A percentile compares a stretch with the other conserved stretches of the same genome.
These are phyloP conservation scores for Drosophila prolongata DNA, from an alignment of 2,888 invertebrate species.

Conservation along the genomic window DNA sequence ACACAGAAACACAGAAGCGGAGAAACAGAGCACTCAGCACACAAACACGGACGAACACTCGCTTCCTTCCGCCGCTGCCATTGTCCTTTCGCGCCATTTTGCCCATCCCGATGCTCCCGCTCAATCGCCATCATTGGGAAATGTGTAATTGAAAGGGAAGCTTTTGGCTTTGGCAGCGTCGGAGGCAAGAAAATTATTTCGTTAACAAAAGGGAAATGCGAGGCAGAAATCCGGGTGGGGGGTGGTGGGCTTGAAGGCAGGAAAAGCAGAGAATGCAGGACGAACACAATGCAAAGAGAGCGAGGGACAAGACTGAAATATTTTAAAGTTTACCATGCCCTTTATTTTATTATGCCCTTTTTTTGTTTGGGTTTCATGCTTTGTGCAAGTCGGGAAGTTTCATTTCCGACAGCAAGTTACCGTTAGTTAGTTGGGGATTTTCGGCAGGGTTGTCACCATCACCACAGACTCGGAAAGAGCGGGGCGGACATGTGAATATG, in stretches of 20 bases:
- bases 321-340: slow-evolving; percentile 65
- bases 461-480: slow-evolving; percentile 12
- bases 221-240: slow-evolving; percentile 6
- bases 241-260: not conserved
- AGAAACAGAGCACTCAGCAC: slow-evolving; percentile 7
- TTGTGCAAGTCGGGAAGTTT: slow-evolving; percentile 72
- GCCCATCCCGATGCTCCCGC: slow-evolving; percentile 6
- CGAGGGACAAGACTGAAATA: slow-evolving; percentile 66
- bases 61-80: slow-evolving; percentile 69
- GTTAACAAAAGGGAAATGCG: slow-evolving; percentile 77
- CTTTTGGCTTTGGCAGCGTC: slow-evolving; percentile 73
- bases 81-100: slow-evolving; percentile 70
- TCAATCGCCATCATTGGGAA: slow-evolving; percentile 58
- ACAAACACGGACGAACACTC: slow-evolving; percentile 27
- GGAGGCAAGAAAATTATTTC: slow-evolving; percentile 78
- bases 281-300: slow-evolving; percentile 56
- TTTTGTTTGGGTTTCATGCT: slow-evolving; percentile 30
- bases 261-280: slow-evolving; percentile 27
- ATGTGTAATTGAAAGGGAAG: slow-evolving; percentile 83
- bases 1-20: slow-evolving; percentile 2
- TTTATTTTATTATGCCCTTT: slow-evolving; percentile 25
- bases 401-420: slow-evolving; percentile 81
- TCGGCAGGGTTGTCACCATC: slow-evolving; percentile 71
- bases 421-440: slow-evolving; percentile 70
- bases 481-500: slow-evolving; percentile 40